phyloP scores from a whole-genome alignment of 1,140 invertebrate species.

The Diachasma alloeum region DNA sequence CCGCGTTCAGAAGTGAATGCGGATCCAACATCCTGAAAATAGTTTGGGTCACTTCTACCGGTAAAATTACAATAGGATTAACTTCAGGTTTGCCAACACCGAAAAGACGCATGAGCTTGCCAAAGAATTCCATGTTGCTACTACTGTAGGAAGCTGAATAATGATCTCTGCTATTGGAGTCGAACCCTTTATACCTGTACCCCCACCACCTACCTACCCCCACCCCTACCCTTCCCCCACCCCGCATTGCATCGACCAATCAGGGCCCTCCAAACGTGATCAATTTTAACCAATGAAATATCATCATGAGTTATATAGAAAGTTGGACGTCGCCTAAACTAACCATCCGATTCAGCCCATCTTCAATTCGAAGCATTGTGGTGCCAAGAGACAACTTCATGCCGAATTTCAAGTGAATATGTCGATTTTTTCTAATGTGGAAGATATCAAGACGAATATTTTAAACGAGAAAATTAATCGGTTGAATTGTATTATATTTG shows the following conservation, averaged over 20 bases:
- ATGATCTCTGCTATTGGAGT: not conserved
- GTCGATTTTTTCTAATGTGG: too few relatives aligned
- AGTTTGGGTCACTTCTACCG: not conserved
- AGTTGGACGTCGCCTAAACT: too few relatives aligned
- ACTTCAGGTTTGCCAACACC: not conserved
- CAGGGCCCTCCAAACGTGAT: not conserved
- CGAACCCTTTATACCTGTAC: not conserved
- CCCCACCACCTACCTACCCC: not conserved
- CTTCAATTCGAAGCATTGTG: too few relatives aligned
- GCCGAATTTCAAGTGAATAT: too few relatives aligned
- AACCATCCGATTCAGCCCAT: too few relatives aligned
- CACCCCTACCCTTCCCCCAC: not conserved
- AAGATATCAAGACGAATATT: too few relatives aligned
- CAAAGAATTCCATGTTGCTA: not conserved
- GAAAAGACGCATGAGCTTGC: not conserved
- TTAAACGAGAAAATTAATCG: too few relatives aligned
- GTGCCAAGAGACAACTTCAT: too few relatives aligned
- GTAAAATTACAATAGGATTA: not conserved
- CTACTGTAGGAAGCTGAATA: not conserved
- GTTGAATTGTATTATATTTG: too few relatives aligned
- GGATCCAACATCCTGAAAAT: not conserved
- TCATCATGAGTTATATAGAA: too few relatives aligned
- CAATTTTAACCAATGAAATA: too few relatives aligned
- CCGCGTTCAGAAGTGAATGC: not conserved
- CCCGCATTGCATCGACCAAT: not conserved